Conservation (phyloP, 1,140 invertebrate species). For the Sarcophaga bullata region DNA sequence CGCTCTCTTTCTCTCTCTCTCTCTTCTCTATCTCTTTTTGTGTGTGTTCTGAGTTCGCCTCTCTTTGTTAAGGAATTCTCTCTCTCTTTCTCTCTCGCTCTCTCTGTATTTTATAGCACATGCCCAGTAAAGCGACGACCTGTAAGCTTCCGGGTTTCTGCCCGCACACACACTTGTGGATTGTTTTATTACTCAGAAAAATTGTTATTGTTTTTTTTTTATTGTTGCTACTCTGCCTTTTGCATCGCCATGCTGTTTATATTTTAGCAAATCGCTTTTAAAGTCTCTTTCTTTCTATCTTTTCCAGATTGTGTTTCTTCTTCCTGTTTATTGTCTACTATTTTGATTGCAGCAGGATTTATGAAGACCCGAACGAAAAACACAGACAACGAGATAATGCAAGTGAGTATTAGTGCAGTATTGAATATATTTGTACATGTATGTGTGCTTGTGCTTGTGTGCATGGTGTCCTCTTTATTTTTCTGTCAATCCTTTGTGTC, state of each 20-base stretch:
- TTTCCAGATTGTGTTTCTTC: not conserved
- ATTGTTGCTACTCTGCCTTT: not conserved
- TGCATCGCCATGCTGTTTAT: slow-evolving; percentile 8
- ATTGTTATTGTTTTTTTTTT: not conserved
- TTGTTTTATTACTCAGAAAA: slow-evolving; percentile 45
- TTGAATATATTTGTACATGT: not conserved
- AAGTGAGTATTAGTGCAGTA: too few relatives aligned
- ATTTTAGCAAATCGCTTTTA: not conserved
- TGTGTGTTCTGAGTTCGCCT: too few relatives aligned
- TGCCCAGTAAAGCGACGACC: slow-evolving; percentile 43
- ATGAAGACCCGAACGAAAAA: too few relatives aligned
- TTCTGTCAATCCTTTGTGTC: not conserved
- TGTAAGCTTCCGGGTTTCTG: slow-evolving; percentile 45
- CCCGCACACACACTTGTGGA: slow-evolving; percentile 64
- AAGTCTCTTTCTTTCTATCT: not conserved
- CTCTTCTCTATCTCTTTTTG: not conserved
- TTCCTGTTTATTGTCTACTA: not conserved
- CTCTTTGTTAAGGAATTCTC: not conserved
- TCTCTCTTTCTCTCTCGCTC: not conserved
- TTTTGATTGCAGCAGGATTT: not conserved
- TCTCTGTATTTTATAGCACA: slow-evolving; percentile 18
- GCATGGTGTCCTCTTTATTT: not conserved
- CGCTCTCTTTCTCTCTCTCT: not conserved
- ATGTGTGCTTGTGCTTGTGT: slow-evolving; percentile 8
- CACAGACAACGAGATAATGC: too few relatives aligned